Evolutionary conservation across 2,888 invertebrate species (phyloP).

Genomic region (Drosophila macrothrix): DNA sequence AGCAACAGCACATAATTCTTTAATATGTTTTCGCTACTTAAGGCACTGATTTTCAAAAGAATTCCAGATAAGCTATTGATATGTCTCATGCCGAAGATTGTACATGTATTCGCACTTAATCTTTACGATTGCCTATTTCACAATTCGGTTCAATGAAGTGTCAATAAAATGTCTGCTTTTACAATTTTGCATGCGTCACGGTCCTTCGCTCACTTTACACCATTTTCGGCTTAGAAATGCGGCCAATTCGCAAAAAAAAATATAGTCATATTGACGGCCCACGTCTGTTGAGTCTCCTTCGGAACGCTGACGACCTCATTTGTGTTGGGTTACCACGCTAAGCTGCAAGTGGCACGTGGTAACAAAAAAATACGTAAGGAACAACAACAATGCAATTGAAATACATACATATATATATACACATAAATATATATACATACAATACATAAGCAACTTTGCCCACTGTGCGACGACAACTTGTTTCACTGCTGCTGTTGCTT

Average conservation of each 20-base stretch:
- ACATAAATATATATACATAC: not conserved
- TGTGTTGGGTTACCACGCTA: conserved; percentile 50
- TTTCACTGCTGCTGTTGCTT: conserved; percentile 43
- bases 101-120: conserved; percentile 25
- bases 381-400: conserved; percentile 24
- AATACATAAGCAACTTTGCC: conserved; percentile 28
- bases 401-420: not conserved
- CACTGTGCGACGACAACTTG: conserved; percentile 66
- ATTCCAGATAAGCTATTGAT: not conserved
- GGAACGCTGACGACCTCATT: conserved; percentile 50
- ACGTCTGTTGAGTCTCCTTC: conserved; percentile 46
- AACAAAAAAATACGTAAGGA: conserved; percentile 25
- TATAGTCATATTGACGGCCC: conserved; percentile 28
- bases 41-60: not conserved
- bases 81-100: conserved; percentile 22
- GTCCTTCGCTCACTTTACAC: conserved; percentile 28
- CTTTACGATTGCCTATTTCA: conserved; percentile 36
- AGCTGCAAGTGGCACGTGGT: conserved; percentile 68
- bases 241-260: conserved; percentile 39
- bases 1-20: not conserved
- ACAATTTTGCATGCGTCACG: conserved; percentile 53
- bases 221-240: conserved; percentile 52
- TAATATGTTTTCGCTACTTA: not conserved
- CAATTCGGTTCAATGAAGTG: conserved; percentile 36
- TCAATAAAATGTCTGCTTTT: conserved; percentile 45